Conservation (phyloP, 2,888 invertebrate species). For the Conops quadrifasciatus region DNA sequence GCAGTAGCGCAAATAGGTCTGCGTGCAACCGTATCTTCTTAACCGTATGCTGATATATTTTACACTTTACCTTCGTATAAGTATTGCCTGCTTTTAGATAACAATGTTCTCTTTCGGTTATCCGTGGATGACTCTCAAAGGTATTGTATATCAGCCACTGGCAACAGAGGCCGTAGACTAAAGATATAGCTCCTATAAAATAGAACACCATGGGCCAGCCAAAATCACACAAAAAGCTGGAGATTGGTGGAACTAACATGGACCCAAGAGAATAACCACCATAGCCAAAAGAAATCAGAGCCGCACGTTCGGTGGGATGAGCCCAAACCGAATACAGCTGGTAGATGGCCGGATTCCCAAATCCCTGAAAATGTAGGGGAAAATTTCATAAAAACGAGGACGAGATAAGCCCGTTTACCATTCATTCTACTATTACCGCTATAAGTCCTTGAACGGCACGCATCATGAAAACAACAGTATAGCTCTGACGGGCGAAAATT, state of each 20-base stretch:
- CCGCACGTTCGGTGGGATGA: slow-evolving; percentile 62
- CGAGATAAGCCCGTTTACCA: too few species aligned
- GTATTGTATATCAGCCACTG: slow-evolving; percentile 66
- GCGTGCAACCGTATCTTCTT: too few species aligned
- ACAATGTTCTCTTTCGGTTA: slow-evolving; percentile 63
- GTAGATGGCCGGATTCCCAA: slow-evolving; percentile 60
- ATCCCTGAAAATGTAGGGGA: slow-evolving; percentile 52
- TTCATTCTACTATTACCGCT: slow-evolving; percentile 58
- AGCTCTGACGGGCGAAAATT: slow-evolving; percentile 62
- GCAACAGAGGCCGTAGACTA: slow-evolving; percentile 51
- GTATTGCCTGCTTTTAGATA: slow-evolving; percentile 50
- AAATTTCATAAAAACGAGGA: neutral
- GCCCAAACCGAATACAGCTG: slow-evolving; percentile 64
- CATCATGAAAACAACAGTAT: slow-evolving; percentile 58
- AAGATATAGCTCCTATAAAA: slow-evolving; percentile 61
- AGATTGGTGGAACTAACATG: slow-evolving; percentile 68
- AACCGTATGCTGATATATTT: neutral
- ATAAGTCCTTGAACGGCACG: slow-evolving; percentile 66
- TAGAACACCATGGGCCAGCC: slow-evolving; percentile 74
- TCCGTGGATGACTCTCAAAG: slow-evolving; percentile 68
- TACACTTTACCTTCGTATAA: neutral
- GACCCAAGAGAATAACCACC: slow-evolving; percentile 66
- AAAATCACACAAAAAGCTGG: slow-evolving; percentile 69
- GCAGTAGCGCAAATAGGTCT: too few species aligned
- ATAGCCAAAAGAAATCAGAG: slow-evolving; percentile 63